These are phyloP conservation scores for Thelaira solivaga DNA, from an alignment of 2,888 invertebrate genomes.

Conservation along the genomic window DNA sequence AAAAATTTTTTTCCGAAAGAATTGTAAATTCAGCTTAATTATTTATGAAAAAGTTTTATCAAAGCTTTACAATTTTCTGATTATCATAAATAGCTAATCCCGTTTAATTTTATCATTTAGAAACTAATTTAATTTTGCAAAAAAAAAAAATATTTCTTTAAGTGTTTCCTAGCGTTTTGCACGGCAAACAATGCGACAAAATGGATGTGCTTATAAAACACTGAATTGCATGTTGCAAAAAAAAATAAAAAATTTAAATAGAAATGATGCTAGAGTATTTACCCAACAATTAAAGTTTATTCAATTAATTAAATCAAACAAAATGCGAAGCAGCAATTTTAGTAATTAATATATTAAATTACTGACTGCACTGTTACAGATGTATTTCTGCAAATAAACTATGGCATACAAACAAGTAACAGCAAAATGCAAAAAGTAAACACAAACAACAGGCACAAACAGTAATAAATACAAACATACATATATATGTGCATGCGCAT, in stretches of 20 bases:
- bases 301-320: conserved; percentile 57
- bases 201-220: conserved; percentile 13
- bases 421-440: neutral
- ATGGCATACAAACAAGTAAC: neutral
- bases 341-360: conserved; percentile 40
- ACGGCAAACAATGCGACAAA: conserved; percentile 49
- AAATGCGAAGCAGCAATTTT: conserved; percentile 3
- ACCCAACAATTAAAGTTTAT: conserved; percentile 31
- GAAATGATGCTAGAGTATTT: conserved; percentile 15
- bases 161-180: neutral
- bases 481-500: no score
- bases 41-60: no score
- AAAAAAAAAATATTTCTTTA: neutral
- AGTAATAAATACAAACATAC: neutral
- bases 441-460: neutral
- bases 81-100: no score
- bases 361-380: neutral
- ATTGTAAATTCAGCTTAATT: no score
- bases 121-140: no score
- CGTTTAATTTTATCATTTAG: no score
- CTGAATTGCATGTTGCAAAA: conserved; percentile 26
- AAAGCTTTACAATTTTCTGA: no score
- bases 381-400: neutral
- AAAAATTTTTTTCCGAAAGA: no score
- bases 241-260: conserved; percentile 16